Evolutionary conservation across 2,888 invertebrate genomes (phyloP), one percentile per base, ranked within the genome.

Genomic region (Nephrotoma flavescens): DNA sequence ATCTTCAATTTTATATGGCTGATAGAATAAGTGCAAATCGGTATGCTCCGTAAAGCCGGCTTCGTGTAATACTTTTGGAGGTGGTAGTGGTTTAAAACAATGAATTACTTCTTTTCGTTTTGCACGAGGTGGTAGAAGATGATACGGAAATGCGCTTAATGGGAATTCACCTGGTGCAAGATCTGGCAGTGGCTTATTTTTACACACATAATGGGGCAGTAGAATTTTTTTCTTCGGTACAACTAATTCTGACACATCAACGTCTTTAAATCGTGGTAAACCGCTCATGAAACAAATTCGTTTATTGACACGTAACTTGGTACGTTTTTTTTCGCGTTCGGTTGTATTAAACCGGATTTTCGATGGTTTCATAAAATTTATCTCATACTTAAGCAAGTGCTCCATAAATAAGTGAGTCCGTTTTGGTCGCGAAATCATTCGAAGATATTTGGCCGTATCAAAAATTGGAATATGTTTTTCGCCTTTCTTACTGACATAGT

Each of bases 271-370:
- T 83, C 88, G 86, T 6, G 87, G 87, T 0, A 71, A 31, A 47
- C 44, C 52, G 47, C 88, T 88, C 44, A 87, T 57, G 45, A 88
- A 88, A 12, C 86, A 87, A n/a, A 88, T 83, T 19, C 86, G 9
- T 45, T 85, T 86, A 83, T 87, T 88, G 7, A 57, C 57, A 44
- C 45, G 87, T 31, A 87, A n/a, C 44, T 86, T 87, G 12, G 86
- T 84, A 4, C 87, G 87, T 41, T 86, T 83, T 57, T 83, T 86
- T 7, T 87, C 85, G 12, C 86, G 87, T 31, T 85, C 85, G 1
- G 86, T 85, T 9, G 57, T 87, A 87, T 88, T 86, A 11, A 87
- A 88, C 1, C 41, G 57, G 6, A 88, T 83, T 57, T 42, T 42
- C 0, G 52, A 41, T 19, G 87, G 87, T 41, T 86, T 86, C 7